Evolutionary conservation across 2,888 invertebrate species (phyloP).

Genomic region (Mythimna loreyi): DNA sequence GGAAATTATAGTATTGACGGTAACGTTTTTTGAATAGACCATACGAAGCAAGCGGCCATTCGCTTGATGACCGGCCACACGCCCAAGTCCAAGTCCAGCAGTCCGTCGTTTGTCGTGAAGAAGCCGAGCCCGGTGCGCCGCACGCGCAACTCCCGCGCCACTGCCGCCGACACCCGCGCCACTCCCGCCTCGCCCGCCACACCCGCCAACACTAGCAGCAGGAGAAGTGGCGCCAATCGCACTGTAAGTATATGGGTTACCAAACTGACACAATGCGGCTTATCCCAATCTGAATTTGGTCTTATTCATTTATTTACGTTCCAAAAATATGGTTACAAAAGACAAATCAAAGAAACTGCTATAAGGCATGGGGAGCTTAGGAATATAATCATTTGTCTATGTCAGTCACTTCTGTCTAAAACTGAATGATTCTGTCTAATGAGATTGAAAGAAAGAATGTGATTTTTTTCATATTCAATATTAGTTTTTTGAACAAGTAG

Average conservation of each 20-base stretch:
- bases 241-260: constrained; percentile 23
- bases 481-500: no score
- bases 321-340: no score
- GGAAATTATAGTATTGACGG: neutral
- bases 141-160: constrained; percentile 30
- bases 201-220: constrained; percentile 15
- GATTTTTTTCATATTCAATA: no score
- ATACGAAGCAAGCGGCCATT: constrained; percentile 86
- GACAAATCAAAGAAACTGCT: no score
- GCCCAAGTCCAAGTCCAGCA: constrained; percentile 50
- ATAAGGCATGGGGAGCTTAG: no score
- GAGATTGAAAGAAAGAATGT: no score
- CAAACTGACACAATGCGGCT: no score
- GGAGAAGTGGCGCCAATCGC: constrained; percentile 21
- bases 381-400: no score
- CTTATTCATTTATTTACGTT: no score
- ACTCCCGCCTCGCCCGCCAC: neutral
- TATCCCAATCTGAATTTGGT: no score
- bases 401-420: no score
- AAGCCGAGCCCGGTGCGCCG: constrained; percentile 26
- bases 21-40: constrained; percentile 71
- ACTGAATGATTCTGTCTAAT: no score
- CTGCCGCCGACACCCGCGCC: neutral
- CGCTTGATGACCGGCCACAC: constrained; percentile 86
- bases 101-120: constrained; percentile 32